Evolutionary conservation across 2,113 vertebrate species (phyloP).

Genomic region (Ammodytes marinus): DNA sequence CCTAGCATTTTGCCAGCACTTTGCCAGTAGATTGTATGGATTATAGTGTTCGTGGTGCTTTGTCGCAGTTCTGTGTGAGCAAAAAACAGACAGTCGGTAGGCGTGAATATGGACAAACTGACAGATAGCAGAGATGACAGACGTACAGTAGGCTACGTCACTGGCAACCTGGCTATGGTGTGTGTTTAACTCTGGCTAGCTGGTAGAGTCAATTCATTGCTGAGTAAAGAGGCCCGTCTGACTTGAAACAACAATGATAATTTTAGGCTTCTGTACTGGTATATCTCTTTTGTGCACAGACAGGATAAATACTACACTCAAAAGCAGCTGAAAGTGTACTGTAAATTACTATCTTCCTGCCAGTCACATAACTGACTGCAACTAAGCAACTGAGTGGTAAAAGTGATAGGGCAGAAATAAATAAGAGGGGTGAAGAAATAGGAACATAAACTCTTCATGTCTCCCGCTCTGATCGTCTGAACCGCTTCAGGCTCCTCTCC

Average conservation of each 20-base stretch:
- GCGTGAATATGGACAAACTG: conserved; percentile 16
- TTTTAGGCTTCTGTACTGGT: background rate
- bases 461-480: conserved; percentile 2
- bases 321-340: background rate
- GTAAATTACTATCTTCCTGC: background rate
- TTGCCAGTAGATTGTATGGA: conserved; percentile 69
- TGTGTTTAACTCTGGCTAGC: background rate
- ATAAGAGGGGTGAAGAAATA: background rate
- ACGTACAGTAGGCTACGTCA: background rate
- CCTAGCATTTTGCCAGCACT: conserved; percentile 64
- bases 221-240: background rate
- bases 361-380: background rate
- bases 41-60: conserved; percentile 64
- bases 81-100: conserved; percentile 36
- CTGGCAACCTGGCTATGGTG: background rate
- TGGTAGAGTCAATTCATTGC: background rate
- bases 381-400: background rate
- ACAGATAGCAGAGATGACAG: conserved; percentile 2
- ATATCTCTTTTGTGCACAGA: background rate
- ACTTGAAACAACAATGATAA: background rate
- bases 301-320: background rate
- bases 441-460: background rate
- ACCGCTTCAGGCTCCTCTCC: background rate
- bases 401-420: background rate
- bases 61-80: conserved; percentile 52